Percentiles rank a stretch among this genome's conserved stretches.
These are phyloP conservation scores for Spodoptera litura DNA, from an alignment of 1,140 invertebrate species.

Conservation along the genomic window DNA sequence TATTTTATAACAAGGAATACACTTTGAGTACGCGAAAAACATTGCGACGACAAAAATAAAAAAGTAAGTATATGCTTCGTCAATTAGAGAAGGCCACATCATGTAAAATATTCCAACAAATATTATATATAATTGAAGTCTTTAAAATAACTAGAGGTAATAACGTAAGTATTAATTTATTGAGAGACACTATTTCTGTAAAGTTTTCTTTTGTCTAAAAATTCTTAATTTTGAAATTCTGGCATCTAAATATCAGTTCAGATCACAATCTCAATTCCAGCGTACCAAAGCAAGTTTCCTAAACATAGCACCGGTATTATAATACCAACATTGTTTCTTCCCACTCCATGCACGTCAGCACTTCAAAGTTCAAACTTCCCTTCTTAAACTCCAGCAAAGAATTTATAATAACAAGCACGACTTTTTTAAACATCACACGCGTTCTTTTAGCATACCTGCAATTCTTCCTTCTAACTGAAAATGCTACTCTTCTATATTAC, in stretches of 20 bases:
- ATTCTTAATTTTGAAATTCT: too few species aligned
- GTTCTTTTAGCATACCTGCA: slow-evolving; percentile 11
- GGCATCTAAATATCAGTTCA: not conserved
- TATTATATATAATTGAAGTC: too few species aligned
- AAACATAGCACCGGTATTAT: not conserved
- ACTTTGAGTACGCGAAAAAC: too few species aligned
- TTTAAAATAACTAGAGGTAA: too few species aligned
- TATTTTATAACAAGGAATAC: too few species aligned
- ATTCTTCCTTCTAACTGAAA: slow-evolving; percentile 31
- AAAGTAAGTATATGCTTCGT: too few species aligned
- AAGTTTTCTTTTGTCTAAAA: too few species aligned
- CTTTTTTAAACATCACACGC: slow-evolving; percentile 24
- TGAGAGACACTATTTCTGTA: too few species aligned
- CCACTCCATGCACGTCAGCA: not conserved
- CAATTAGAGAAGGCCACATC: too few species aligned
- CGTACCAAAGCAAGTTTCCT: not conserved
- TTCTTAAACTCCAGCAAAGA: slow-evolving; percentile 19
- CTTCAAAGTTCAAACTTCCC: slow-evolving; percentile 30
- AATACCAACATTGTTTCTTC: slow-evolving; percentile 30
- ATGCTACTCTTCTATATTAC: slow-evolving; percentile 31
- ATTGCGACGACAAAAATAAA: too few species aligned
- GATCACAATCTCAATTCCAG: not conserved
- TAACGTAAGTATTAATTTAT: too few species aligned
- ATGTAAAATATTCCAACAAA: too few species aligned
- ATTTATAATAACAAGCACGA: slow-evolving; percentile 32